These are phyloP conservation scores for Lucilia cuprina DNA, from an alignment of 1,140 invertebrate species.

Conservation along the genomic window DNA sequence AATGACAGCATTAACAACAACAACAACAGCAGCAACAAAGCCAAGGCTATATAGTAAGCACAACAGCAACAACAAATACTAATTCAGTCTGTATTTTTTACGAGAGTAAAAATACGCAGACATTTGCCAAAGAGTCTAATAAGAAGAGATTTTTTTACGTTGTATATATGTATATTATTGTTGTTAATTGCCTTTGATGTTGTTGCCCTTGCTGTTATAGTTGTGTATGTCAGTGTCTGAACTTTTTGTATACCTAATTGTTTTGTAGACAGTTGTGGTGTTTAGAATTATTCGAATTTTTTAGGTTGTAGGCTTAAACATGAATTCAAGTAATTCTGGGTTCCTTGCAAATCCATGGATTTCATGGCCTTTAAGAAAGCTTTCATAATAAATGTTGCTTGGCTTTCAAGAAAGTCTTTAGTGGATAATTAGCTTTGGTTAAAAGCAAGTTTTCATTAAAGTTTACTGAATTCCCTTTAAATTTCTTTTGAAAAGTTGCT, in stretches of 20 bases:
- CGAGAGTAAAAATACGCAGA: neutral
- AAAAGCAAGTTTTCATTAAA: too few relatives aligned
- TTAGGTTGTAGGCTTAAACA: too few relatives aligned
- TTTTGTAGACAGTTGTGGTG: neutral
- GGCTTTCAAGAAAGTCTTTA: too few relatives aligned
- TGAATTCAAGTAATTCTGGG: too few relatives aligned
- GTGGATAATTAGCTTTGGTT: too few relatives aligned
- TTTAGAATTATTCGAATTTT: neutral
- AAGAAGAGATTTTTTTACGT: neutral
- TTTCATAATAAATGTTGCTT: too few relatives aligned
- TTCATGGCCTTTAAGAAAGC: too few relatives aligned
- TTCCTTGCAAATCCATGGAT: too few relatives aligned
- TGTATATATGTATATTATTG: neutral
- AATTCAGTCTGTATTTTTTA: neutral
- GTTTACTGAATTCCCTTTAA: too few relatives aligned
- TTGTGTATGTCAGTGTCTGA: neutral
- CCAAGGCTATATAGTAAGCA: neutral
- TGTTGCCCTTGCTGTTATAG: neutral
- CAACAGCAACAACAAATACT: neutral
- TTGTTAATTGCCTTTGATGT: neutral
- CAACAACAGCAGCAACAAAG: neutral
- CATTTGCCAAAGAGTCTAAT: neutral
- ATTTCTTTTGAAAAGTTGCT: too few relatives aligned
- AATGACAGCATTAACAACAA: conserved; percentile 12
- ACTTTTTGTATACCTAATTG: neutral